Conservation (phyloP, 2,113 vertebrate species). For the Corythoichthys intestinalis region DNA sequence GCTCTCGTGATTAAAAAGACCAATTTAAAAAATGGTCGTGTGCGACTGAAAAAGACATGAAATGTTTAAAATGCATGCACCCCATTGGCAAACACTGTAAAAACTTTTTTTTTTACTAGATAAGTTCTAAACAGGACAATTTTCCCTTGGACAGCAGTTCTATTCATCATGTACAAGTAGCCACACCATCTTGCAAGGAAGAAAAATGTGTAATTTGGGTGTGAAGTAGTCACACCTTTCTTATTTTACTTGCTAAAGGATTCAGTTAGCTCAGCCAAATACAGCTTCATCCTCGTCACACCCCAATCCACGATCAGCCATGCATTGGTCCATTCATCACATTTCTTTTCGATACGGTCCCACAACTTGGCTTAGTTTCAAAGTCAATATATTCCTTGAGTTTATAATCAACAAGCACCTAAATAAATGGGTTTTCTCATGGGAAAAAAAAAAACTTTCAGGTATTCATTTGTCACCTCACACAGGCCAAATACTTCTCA, state of each 20-base stretch:
- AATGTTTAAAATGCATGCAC: background rate
- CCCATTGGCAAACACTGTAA: background rate
- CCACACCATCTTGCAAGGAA: constrained; percentile 23
- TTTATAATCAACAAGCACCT: background rate
- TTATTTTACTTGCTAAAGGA: constrained; percentile 22
- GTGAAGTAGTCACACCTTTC: constrained; percentile 15
- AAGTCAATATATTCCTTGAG: background rate
- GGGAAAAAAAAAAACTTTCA: background rate
- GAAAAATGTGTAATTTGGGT: constrained; percentile 37
- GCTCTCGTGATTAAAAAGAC: no score
- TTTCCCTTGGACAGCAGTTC: constrained; percentile 13
- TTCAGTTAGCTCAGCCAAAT: constrained; percentile 32
- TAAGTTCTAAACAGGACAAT: background rate
- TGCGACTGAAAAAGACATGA: no score
- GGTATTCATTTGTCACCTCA: constrained; percentile 43
- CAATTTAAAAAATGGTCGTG: no score
- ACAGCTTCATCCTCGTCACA: constrained; percentile 29
- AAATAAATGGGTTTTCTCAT: constrained; percentile 12
- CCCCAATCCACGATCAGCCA: background rate
- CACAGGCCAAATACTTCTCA: constrained; percentile 31
- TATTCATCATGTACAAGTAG: constrained; percentile 40
- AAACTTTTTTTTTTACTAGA: background rate
- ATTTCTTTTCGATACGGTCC: constrained; percentile 5
- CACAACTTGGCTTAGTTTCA: background rate
- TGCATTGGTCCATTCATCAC: constrained; percentile 3